Evolutionary conservation across 35 echinoderm and acorn worm genomes (phyloP).

Genomic region (Anneissia japonica): DNA sequence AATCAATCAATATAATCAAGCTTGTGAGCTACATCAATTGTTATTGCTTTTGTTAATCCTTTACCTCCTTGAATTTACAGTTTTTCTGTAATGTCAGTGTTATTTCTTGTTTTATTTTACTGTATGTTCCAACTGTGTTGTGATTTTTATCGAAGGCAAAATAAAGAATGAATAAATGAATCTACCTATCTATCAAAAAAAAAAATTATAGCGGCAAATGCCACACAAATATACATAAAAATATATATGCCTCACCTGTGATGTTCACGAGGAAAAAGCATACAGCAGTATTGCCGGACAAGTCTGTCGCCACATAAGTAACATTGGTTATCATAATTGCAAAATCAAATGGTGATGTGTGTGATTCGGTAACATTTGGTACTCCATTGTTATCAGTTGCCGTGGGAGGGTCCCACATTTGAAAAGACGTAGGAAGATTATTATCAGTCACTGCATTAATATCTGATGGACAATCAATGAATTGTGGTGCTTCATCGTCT

Average conservation of each 20-base stretch:
- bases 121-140: too few species aligned
- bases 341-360: background rate
- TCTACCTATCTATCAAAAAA: too few species aligned
- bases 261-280: background rate
- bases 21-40: too few species aligned
- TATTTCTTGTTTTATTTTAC: too few species aligned
- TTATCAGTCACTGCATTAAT: background rate
- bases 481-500: background rate
- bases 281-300: background rate
- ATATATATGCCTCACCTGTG: background rate
- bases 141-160: too few species aligned
- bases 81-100: too few species aligned
- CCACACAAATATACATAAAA: too few species aligned
- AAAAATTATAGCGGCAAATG: too few species aligned
- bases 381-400: background rate
- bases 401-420: background rate
- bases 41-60: too few species aligned
- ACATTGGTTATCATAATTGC: background rate
- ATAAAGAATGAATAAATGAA: too few species aligned
- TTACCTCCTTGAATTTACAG: too few species aligned
- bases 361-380: background rate
- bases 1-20: too few species aligned
- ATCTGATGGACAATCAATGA: background rate
- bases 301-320: background rate
- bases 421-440: background rate